Percentiles rank a stretch among this genome's conserved stretches.
phyloP scores from a whole-genome alignment of 2,113 vertebrate species.

The Motacilla alba region DNA sequence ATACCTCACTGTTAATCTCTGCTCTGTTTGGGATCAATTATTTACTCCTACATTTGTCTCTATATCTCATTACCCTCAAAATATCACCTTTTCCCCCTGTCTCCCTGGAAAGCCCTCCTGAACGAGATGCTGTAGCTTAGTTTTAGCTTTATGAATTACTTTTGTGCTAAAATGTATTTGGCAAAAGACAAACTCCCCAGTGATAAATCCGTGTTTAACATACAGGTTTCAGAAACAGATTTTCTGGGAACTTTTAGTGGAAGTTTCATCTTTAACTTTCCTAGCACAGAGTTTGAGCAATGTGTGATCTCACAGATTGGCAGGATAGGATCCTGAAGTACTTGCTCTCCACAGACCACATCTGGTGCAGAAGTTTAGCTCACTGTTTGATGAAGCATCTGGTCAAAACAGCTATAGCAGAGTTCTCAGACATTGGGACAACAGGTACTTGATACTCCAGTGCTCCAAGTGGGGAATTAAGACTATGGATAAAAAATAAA shows the following conservation, averaged over 20 bases:
- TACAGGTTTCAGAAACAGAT: not conserved
- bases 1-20: not conserved
- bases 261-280: not conserved
- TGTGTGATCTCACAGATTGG: accelerated
- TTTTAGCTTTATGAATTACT: not conserved
- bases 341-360: accelerated
- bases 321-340: not conserved
- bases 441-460: not conserved
- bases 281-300: not conserved
- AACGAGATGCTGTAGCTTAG: not conserved
- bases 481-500: not conserved
- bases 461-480: not conserved
- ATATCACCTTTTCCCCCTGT: not conserved
- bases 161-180: not conserved
- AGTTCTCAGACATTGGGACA: not conserved
- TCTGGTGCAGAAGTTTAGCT: not conserved
- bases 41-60: not conserved
- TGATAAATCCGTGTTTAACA: not conserved
- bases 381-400: not conserved
- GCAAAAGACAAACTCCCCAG: not conserved
- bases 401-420: not conserved
- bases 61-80: not conserved
- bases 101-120: not conserved
- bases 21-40: not conserved
- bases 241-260: not conserved